phyloP scores from a whole-genome alignment of 2,888 invertebrate genomes.

The Periphyllus acericola region DNA sequence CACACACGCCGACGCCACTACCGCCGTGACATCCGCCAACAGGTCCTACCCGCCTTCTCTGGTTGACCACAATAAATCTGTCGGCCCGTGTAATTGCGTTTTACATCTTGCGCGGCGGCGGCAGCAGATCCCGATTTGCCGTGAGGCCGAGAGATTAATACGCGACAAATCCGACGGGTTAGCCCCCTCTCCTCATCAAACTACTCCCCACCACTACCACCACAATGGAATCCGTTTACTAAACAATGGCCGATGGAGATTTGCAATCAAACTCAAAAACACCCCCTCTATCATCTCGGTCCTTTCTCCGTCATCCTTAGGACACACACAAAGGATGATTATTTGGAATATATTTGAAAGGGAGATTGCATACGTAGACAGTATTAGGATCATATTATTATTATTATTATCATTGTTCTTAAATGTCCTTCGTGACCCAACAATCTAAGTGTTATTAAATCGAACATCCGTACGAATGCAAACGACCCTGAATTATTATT shows the following conservation, averaged over 20 bases:
- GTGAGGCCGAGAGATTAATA: constrained; percentile 61
- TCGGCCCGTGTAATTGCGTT: constrained; percentile 61
- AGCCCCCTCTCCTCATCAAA: background rate
- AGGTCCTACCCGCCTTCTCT: constrained; percentile 18
- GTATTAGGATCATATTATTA: constrained; percentile 41
- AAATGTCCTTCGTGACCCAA: constrained; percentile 20
- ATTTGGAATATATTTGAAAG: constrained; percentile 29
- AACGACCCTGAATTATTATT: background rate
- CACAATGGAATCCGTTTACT: constrained; percentile 59
- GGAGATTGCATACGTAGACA: background rate
- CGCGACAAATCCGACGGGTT: constrained; percentile 61
- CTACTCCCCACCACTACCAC: background rate
- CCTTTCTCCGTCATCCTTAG: constrained; percentile 16
- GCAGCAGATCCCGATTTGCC: constrained; percentile 46
- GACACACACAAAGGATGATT: constrained; percentile 29
- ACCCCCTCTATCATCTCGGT: background rate
- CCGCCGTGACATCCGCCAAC: constrained; percentile 36
- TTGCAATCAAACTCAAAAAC: constrained; percentile 53
- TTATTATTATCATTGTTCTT: constrained; percentile 29
- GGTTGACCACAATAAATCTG: constrained; percentile 62
- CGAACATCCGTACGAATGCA: background rate
- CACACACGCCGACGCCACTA: constrained; percentile 37
- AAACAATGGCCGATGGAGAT: constrained; percentile 55
- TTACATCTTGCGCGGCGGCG: constrained; percentile 55
- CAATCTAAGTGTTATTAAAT: constrained; percentile 32